A percentile compares a stretch with the other conserved stretches of the same genome.
These are phyloP conservation scores for Esox lucius DNA, from an alignment of 2,797 vertebrate genomes.

Conservation along the genomic window DNA sequence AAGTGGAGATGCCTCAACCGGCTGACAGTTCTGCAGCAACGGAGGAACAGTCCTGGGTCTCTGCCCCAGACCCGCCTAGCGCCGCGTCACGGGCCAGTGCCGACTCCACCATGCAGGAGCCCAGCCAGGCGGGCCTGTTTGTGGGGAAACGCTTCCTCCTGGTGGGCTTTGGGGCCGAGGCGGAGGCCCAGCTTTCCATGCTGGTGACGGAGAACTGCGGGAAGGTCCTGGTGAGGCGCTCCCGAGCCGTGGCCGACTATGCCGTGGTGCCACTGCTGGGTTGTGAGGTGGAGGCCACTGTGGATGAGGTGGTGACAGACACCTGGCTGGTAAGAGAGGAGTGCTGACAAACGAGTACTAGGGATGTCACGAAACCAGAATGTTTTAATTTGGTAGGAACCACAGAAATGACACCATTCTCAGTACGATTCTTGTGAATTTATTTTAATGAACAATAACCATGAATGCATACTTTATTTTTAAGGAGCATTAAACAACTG, in stretches of 20 bases:
- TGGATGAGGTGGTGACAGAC: constrained; percentile 94
- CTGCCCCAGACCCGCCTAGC: constrained; percentile 43
- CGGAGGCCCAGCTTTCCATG: constrained; percentile 77
- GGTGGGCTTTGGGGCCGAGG: constrained; percentile 84
- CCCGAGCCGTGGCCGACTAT: constrained; percentile 85
- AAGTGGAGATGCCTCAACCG: constrained; percentile 71
- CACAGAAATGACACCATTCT: no score
- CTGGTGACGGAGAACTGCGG: constrained; percentile 87
- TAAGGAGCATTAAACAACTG: no score
- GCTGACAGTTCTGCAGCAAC: constrained; percentile 42
- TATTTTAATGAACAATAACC: no score
- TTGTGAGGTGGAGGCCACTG: constrained; percentile 85
- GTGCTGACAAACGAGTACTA: not conserved
- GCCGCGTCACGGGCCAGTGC: constrained; percentile 35
- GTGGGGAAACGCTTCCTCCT: constrained; percentile 82
- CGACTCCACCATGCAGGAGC: constrained; percentile 65
- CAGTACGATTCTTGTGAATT: no score
- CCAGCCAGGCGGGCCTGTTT: constrained; percentile 82
- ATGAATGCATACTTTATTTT: no score
- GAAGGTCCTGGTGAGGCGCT: constrained; percentile 72
- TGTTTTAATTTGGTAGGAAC: no score
- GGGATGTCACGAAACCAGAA: no score
- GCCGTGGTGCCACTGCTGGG: constrained; percentile 92
- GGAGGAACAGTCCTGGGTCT: not conserved
- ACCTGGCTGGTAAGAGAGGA: constrained; percentile 89